These are phyloP conservation scores for Margaritifera margaritifera DNA, from an alignment of 2,888 invertebrate species.

Conservation along the genomic window DNA sequence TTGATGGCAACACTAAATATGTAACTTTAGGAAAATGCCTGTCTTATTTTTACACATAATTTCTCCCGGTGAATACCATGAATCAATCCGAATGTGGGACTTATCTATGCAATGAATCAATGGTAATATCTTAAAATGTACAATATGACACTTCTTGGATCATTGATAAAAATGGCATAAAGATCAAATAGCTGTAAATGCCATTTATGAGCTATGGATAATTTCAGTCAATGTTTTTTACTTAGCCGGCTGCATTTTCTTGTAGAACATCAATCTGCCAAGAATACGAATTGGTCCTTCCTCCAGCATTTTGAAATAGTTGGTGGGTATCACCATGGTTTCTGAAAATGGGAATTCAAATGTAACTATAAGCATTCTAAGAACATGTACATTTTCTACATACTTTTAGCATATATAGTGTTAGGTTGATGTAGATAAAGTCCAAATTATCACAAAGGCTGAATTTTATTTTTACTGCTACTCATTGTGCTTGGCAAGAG, in stretches of 20 bases:
- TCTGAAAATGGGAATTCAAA: conserved; percentile 36
- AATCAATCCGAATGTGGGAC: too few relatives aligned
- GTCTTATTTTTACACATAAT: neutral
- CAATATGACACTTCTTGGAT: too few relatives aligned
- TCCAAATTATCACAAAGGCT: too few relatives aligned
- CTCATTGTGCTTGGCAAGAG: too few relatives aligned
- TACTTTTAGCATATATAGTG: too few relatives aligned
- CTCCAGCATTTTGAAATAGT: conserved; percentile 64
- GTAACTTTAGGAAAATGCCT: neutral
- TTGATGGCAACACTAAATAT: neutral
- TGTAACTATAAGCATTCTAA: neutral
- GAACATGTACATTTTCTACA: too few relatives aligned
- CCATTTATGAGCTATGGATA: neutral
- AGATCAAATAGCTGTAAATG: neutral
- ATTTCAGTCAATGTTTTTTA: conserved; percentile 32
- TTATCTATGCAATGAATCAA: too few relatives aligned
- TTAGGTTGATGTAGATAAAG: too few relatives aligned
- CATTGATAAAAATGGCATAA: too few relatives aligned
- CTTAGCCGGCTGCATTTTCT: conserved; percentile 67
- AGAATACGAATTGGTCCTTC: conserved; percentile 67
- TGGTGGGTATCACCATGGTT: conserved; percentile 47
- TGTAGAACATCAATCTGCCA: conserved; percentile 67
- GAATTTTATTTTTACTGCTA: too few relatives aligned
- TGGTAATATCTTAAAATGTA: too few relatives aligned
- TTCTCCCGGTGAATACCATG: too few relatives aligned